Conservation (phyloP, 2,113 vertebrate species). For the Passer domesticus region DNA sequence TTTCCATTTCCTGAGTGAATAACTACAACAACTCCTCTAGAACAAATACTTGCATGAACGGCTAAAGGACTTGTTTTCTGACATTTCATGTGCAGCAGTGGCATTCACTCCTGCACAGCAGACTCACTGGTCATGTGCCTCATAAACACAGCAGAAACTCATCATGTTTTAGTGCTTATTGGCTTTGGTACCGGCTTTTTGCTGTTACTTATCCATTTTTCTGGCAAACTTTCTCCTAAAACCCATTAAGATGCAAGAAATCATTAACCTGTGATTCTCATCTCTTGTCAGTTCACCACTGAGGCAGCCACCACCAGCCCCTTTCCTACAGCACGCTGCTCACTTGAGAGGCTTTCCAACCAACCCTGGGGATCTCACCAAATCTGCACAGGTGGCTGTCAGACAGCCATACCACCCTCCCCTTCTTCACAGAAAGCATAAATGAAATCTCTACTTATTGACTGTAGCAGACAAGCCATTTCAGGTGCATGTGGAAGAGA, state of each 20-base stretch:
- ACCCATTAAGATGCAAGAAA: background rate
- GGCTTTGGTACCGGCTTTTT: background rate
- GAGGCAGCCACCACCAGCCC: background rate
- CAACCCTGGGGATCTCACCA: background rate
- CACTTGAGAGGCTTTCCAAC: background rate
- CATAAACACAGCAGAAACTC: background rate
- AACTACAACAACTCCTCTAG: background rate
- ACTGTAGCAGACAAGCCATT: background rate
- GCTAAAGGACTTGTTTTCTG: background rate
- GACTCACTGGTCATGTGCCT: background rate
- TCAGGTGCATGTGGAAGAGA: background rate
- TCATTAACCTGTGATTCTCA: background rate
- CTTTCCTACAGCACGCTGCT: background rate
- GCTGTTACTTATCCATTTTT: background rate
- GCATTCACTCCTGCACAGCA: background rate
- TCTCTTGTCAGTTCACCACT: background rate
- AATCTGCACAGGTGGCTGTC: background rate
- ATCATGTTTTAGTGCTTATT: background rate
- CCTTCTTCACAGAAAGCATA: background rate
- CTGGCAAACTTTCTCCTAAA: background rate
- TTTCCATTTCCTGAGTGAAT: background rate
- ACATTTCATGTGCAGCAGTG: background rate
- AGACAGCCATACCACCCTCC: background rate
- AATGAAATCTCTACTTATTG: background rate
- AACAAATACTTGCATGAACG: background rate